Conservation (phyloP, 2,113 vertebrate genomes). For the Myocastor coypus region DNA sequence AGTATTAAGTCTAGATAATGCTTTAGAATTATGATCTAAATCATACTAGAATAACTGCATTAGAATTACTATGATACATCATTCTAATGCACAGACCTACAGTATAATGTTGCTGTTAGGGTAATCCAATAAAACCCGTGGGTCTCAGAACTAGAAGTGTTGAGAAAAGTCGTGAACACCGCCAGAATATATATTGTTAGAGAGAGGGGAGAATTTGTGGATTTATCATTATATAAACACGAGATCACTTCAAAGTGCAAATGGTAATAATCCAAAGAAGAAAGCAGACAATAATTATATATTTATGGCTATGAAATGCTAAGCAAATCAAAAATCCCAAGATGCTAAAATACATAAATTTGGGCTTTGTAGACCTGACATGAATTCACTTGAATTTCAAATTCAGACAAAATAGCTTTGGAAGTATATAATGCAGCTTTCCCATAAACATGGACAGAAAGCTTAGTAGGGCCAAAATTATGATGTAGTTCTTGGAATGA, state of each 20-base stretch:
- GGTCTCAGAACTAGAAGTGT: slow-evolving; percentile 54
- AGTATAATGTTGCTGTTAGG: slow-evolving; percentile 49
- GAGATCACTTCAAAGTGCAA: neutral
- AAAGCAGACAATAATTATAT: neutral
- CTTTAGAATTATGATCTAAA: slow-evolving; percentile 75
- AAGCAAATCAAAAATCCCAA: neutral
- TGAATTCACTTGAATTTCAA: slow-evolving; percentile 35
- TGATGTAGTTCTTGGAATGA: slow-evolving; percentile 26
- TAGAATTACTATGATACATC: slow-evolving; percentile 63
- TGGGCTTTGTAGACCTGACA: neutral
- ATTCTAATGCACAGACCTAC: slow-evolving; percentile 64
- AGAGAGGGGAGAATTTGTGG: slow-evolving; percentile 2
- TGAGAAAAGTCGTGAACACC: neutral
- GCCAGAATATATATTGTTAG: neutral
- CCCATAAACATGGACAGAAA: neutral
- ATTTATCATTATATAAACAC: neutral
- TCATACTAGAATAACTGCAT: slow-evolving; percentile 67
- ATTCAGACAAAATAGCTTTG: slow-evolving; percentile 2
- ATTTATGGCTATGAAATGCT: neutral
- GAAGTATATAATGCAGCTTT: neutral
- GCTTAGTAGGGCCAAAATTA: neutral
- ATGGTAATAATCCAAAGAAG: neutral
- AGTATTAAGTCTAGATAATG: slow-evolving; percentile 62
- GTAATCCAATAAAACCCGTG: slow-evolving; percentile 73
- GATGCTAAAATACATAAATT: neutral